Evolutionary conservation across 2,888 invertebrate species (phyloP), one percentile per base, ranked within the genome.

Genomic region (Heliconius sara): DNA sequence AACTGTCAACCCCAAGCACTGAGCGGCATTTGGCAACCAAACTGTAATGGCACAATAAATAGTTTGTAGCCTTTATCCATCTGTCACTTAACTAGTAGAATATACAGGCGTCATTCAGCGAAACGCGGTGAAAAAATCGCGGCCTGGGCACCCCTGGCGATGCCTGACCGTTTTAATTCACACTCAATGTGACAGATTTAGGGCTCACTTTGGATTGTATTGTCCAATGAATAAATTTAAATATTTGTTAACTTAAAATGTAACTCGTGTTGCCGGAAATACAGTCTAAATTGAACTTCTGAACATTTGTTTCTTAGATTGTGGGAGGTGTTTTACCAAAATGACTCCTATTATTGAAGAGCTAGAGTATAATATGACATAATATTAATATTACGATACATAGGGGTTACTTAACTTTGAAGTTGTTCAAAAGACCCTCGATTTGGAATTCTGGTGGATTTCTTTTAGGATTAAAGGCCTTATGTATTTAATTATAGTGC

Each of bases 231-330:
- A 93, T 94, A 94, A 94, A 94, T 95, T 95, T 93, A 94, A 95
- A 94, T 94, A 92, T 95, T 94, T 94, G 95, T 94, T 92, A 94
- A 95, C 91, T 95, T 94, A 94, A 95, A 95, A 95, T 95, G 95
- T 95, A 92, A 95, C 95, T 91, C 95, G 93, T 95, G 95, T 94
- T 89, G 89, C 91, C 93, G 95, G 95, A 95, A 91, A 95, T 95
- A 95, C 94, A 94, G 95, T 94, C 93, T 90, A 94, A 95, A 95
- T 95, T 95, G 95, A 93, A 91, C 91, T 91, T 89, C 87, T 91
- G 91, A 89, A 89, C 93, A 91, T 94, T 94, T 93, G 93, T 93
- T 93, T 92, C 92, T 91, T 87, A 87, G 87, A 90, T 91, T 88
- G 86, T 83, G 74, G 70, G 66, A 71, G 78, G 77, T 43, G 78